Percentiles rank a stretch among this genome's conserved stretches.
Conservation (phyloP, 2,113 vertebrate species). For the Sialia sialis region DNA sequence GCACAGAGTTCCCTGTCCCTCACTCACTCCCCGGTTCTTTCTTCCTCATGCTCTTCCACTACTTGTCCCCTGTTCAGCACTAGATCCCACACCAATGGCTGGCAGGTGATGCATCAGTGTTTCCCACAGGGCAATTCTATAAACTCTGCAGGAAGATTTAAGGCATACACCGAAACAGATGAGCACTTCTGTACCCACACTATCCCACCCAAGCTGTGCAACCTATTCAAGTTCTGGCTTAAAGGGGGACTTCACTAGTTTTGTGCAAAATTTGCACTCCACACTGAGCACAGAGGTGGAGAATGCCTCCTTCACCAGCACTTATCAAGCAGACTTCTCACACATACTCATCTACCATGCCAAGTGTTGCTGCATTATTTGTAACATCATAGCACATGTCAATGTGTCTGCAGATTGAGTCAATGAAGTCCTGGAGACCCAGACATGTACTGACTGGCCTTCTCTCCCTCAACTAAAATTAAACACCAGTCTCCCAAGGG, state of each 20-base stretch:
- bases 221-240: background rate
- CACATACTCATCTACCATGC: accelerated
- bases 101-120: background rate
- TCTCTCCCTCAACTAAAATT: background rate
- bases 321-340: background rate
- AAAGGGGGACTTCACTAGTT: background rate
- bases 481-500: background rate
- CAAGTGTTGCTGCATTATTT: background rate
- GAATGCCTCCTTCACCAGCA: background rate
- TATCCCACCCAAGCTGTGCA: background rate
- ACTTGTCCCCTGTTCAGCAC: background rate
- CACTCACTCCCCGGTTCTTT: background rate
- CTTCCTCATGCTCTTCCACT: background rate
- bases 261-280: background rate
- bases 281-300: background rate
- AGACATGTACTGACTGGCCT: background rate
- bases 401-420: accelerated
- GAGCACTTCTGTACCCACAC: background rate
- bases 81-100: background rate
- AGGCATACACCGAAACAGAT: background rate
- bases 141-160: background rate
- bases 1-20: background rate
- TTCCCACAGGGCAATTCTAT: background rate
- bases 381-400: background rate
- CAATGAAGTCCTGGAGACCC: background rate